These are phyloP conservation scores for Triplophysa siluroides DNA, from an alignment of 2,113 vertebrate species.

Conservation along the genomic window DNA sequence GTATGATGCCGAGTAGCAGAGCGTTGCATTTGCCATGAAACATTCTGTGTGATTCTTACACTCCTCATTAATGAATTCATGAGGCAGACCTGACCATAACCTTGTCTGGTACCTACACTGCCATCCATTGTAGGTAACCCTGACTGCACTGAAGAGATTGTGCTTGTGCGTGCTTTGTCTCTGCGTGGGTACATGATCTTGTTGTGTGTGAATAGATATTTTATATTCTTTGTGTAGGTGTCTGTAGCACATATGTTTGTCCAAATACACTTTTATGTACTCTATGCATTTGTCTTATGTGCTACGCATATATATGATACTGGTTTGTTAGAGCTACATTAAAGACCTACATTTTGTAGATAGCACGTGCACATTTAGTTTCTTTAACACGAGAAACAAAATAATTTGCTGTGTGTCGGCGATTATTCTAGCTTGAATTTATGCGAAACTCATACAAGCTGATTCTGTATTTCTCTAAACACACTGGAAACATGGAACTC, in stretches of 20 bases:
- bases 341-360: no score
- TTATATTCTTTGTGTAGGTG: slow-evolving; percentile 41
- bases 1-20: slow-evolving; percentile 8
- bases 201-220: slow-evolving; percentile 38
- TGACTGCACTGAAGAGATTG: slow-evolving; percentile 34
- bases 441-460: no score
- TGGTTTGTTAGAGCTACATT: no score
- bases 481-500: no score
- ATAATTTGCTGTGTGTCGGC: no score
- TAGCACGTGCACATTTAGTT: no score
- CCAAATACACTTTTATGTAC: background rate
- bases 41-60: slow-evolving; percentile 30
- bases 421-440: no score
- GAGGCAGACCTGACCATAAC: slow-evolving; percentile 25
- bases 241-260: slow-evolving; percentile 34
- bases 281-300: no score
- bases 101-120: slow-evolving; percentile 17
- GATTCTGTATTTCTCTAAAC: no score
- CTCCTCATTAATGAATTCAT: slow-evolving; percentile 45
- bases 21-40: slow-evolving; percentile 30
- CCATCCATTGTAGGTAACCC: slow-evolving; percentile 33
- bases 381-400: no score
- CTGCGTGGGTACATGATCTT: slow-evolving; percentile 33
- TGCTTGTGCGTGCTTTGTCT: slow-evolving; percentile 18
- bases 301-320: no score